Evolutionary conservation across 2,888 invertebrate genomes (phyloP).

Genomic region (Rhagonycha lutea): DNA sequence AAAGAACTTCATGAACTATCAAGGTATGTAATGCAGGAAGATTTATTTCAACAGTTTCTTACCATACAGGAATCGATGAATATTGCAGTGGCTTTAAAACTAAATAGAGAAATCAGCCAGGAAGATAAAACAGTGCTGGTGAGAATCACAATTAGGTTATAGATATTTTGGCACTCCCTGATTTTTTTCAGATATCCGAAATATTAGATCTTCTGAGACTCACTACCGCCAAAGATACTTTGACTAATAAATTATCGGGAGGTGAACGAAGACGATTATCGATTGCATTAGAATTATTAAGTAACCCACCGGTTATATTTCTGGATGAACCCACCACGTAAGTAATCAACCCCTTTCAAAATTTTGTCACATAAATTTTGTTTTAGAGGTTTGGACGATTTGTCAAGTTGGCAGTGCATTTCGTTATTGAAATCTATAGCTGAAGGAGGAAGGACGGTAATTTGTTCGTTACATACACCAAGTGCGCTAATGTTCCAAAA

Average conservation of each 20-base stretch:
- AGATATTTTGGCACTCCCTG: too few species aligned
- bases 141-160: constrained; percentile 44
- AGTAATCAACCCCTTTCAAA: constrained; percentile 36
- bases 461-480: too few species aligned
- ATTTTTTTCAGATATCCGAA: constrained; percentile 74
- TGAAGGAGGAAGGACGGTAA: constrained; percentile 61
- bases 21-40: constrained; percentile 95
- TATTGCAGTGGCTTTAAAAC: constrained; percentile 87
- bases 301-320: constrained; percentile 94
- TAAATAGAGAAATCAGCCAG: constrained; percentile 66
- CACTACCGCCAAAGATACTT: constrained; percentile 71
- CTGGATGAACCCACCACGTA: constrained; percentile 97
- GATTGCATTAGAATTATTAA: constrained; percentile 88
- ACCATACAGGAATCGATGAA: constrained; percentile 87
- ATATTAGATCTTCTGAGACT: constrained; percentile 82
- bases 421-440: constrained; percentile 70
- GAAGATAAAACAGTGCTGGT: constrained; percentile 73
- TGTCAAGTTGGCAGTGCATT: constrained; percentile 73
- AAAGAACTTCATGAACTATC: constrained; percentile 84
- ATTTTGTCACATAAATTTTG: neutral
- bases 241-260: constrained; percentile 78
- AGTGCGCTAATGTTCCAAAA: too few species aligned
- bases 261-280: constrained; percentile 93
- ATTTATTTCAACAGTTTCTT: constrained; percentile 82
- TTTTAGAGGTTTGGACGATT: constrained; percentile 72